Evolutionary conservation across 2,113 vertebrate genomes (phyloP), one percentile per base, ranked within the genome.

Genomic region (Hypomesus transpacificus): DNA sequence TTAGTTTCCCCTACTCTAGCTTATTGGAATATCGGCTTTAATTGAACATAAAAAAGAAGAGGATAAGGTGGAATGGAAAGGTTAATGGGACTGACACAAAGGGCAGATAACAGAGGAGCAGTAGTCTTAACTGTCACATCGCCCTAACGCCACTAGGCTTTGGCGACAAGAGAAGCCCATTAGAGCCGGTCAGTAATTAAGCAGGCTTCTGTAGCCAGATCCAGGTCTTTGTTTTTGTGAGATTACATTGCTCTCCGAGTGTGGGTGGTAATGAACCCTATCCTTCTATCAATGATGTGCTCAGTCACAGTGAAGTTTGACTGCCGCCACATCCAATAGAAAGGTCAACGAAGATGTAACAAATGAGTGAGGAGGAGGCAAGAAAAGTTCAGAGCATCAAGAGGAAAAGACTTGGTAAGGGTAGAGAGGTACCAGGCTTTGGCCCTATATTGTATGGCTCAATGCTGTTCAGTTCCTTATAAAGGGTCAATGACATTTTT

Each of bases 51-150:
- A 84, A 88, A 87, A 83, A 76, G 79, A 73, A 79, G 77, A 82
- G 76, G 26, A 78, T 74, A 79, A 83, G 80, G 84, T 84, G 79
- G 78, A 75, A 85, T 75, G 70, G 72, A 90, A 91, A 91, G 90
- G 90, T 90, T 90, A 91, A 89, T 87, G 80, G 79, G 71, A 72
- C 78, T 79, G 83, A 85, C 87, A 87, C 85, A 90, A 90, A 90
- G 90, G 87, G 81, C 87, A 90, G 79, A 74, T 74, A 73, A 75
- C 79, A 78, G 73, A 80, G 68, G 77, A 85, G 79, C 79, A 82
- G 81, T 82, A 56, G 83, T 82, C 78, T 86, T 84, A 77, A 86
- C 86, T 89, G 89, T 89, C 86, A 90, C 80, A 77, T 86, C 75
- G 73, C 66, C 75, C 84, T 66, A 69, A 72, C 75, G 79, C 78